Evolutionary conservation across 2,888 invertebrate species (phyloP), one percentile per base, ranked within the genome.

Genomic region (Phlogophora meticulosa): DNA sequence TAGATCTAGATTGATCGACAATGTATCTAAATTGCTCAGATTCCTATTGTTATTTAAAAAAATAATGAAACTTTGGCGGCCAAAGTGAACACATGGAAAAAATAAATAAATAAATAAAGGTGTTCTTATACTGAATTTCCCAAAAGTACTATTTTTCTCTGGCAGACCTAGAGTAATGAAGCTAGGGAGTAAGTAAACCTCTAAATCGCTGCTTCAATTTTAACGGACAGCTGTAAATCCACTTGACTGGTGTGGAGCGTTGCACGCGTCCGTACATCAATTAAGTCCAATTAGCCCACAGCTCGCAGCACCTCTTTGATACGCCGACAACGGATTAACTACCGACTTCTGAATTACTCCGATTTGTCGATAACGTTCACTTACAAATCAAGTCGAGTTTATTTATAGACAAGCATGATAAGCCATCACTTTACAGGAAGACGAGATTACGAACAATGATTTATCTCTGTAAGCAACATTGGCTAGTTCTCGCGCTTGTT

Each of bases 231-330:
- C 90, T 92, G 92, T 92, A 90, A 91, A 92, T 90, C 89, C 89
- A 90, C 89, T 92, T 90, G 90, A 83, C 72, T 80, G 82, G 75
- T 73, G 74, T 83, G 82, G 82, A 79, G 83, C 80, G 79, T 84
- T 87, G 88, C 88, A 87, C 88, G 91, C 91, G 91, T 88, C 86
- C 81, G 80, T 83, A 83, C 84, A 81, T 87, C 92, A 93, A 94
- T 94, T 94, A 93, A 87, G 85, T 78, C 81, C 92, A 93, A 94
- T 94, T 93, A 93, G 87, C 73, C 73, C 74, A 76, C 83, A 80
- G 80, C 85, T 76, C 84, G 73, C 64, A 84, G 85, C 78, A 76
- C 80, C 74, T 84, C 89, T 92, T 93, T 93, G 92, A 93, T 90
- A 85, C 77, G 77, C 89, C 89, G 88, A 83, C 84, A 76, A 77